A percentile compares a stretch with the other conserved stretches of the same genome.
phyloP scores from a whole-genome alignment of 2,113 vertebrate species.

The Vidua chalybeata region DNA sequence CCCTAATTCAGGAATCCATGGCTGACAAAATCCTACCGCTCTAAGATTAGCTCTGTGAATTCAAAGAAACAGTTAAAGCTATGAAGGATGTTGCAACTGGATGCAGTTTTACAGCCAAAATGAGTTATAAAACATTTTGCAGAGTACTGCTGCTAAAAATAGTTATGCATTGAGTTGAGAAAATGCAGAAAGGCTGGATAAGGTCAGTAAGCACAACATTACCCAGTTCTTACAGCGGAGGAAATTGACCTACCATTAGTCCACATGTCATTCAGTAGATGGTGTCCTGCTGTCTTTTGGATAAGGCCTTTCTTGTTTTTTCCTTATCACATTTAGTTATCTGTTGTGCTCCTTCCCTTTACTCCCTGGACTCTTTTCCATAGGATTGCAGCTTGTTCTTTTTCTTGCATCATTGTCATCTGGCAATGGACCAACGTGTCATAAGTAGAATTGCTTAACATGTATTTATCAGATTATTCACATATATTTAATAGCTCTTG shows the following conservation, averaged over 20 bases:
- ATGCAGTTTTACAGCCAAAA: conserved; percentile 43
- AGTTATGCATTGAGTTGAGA: conserved; percentile 28
- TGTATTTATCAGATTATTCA: not conserved
- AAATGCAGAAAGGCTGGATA: conserved; percentile 12
- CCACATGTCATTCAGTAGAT: not conserved
- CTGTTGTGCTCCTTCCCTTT: not conserved
- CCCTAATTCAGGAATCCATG: not conserved
- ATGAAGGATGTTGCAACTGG: conserved; percentile 7
- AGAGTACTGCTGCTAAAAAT: conserved; percentile 63
- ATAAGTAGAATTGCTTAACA: not conserved
- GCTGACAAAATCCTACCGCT: not conserved
- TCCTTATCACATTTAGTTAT: not conserved
- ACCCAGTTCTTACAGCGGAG: not conserved
- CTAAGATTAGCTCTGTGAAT: not conserved
- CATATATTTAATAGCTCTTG: not conserved
- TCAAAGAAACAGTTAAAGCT: not conserved
- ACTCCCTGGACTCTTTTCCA: not conserved
- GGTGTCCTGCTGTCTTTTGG: not conserved
- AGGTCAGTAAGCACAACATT: not conserved
- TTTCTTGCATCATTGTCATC: not conserved
- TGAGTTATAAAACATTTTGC: conserved; percentile 53
- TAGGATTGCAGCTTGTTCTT: not conserved
- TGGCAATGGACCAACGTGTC: not conserved
- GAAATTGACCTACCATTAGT: not conserved
- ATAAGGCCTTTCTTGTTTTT: not conserved